Evolutionary conservation across 2,113 vertebrate genomes (phyloP).

Genomic region (Aramus guarauna): DNA sequence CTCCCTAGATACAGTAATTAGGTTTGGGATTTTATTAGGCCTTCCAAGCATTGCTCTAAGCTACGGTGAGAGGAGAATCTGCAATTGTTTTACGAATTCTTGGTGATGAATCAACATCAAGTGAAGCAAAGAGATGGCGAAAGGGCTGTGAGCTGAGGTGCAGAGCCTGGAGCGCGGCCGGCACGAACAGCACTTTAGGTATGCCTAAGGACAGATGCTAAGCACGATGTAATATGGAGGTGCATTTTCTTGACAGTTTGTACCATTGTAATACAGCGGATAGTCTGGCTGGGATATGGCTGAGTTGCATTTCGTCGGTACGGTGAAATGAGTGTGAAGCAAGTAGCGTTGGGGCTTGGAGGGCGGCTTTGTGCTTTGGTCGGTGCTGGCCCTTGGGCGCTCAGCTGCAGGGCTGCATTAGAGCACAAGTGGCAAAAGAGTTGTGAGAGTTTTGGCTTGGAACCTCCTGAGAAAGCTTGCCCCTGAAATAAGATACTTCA

Average conservation of each 20-base stretch:
- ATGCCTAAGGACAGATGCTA: neutral
- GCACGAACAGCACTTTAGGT: fast-evolving
- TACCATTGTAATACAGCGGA: neutral
- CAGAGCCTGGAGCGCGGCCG: fast-evolving
- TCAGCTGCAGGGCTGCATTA: neutral
- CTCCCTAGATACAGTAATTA: neutral
- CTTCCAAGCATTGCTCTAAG: neutral
- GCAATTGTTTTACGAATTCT: neutral
- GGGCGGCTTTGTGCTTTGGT: neutral
- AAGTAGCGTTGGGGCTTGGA: neutral
- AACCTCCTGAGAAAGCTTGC: neutral
- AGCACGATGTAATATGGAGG: fast-evolving
- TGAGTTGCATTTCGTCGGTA: neutral
- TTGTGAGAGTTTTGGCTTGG: neutral
- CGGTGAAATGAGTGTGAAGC: neutral
- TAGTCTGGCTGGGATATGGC: neutral
- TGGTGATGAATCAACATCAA: neutral
- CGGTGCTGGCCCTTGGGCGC: neutral
- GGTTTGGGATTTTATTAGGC: neutral
- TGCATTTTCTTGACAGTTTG: neutral
- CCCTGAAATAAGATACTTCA: neutral
- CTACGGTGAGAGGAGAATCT: neutral
- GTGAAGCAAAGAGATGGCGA: neutral
- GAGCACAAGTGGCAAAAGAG: neutral
- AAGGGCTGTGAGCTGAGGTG: neutral